Evolutionary conservation across 2,797 vertebrate genomes (phyloP).

Genomic region (Scolopax rusticola): DNA sequence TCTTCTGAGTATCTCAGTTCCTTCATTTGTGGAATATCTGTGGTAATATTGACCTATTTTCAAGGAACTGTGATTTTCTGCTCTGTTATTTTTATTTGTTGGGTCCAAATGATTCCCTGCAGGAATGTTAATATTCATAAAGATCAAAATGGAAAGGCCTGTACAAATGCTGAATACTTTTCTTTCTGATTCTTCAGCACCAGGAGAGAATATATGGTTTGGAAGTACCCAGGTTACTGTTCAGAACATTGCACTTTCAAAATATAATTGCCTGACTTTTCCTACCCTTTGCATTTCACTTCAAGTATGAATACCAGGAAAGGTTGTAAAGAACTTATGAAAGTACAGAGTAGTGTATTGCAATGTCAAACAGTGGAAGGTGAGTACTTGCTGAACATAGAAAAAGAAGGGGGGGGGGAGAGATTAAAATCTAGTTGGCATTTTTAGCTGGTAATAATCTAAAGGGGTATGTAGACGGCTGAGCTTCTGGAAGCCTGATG

Average conservation of each 20-base stretch:
- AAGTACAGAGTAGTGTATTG: background rate
- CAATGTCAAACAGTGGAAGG: background rate
- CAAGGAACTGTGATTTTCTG: background rate
- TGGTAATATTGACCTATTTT: background rate
- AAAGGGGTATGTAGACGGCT: background rate
- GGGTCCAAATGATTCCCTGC: background rate
- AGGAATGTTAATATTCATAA: background rate
- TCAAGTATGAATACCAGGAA: background rate
- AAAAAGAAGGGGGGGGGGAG: accelerated
- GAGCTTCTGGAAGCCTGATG: background rate
- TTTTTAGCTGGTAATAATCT: background rate
- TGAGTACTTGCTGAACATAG: background rate
- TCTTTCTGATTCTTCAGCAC: background rate
- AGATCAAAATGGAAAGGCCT: background rate
- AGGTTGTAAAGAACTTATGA: background rate
- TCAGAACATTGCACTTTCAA: background rate
- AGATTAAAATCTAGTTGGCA: background rate
- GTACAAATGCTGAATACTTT: background rate
- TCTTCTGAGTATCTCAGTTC: background rate
- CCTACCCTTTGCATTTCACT: background rate
- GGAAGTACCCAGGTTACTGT: background rate
- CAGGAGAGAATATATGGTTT: background rate
- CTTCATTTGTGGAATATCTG: background rate
- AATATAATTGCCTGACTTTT: background rate
- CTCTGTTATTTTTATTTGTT: background rate